phyloP scores from a whole-genome alignment of 2,888 invertebrate genomes.

The Thera britannica region DNA sequence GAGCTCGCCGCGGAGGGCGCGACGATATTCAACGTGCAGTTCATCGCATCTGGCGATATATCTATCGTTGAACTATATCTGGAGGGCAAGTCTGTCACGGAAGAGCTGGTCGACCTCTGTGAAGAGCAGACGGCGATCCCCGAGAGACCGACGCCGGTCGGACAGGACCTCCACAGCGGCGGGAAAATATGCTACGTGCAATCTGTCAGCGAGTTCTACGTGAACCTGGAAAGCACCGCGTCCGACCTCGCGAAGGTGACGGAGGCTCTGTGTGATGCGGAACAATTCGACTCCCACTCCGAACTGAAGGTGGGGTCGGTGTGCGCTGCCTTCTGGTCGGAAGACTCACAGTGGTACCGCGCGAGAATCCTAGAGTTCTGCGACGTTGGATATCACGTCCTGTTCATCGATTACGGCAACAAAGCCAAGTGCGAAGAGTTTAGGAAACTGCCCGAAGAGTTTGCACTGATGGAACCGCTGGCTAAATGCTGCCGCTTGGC shows the following conservation, averaged over 20 bases:
- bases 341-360: constrained; percentile 88
- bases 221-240: constrained; percentile 86
- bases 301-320: constrained; percentile 85
- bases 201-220: constrained; percentile 89
- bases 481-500: constrained; percentile 87
- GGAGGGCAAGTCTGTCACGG: constrained; percentile 86
- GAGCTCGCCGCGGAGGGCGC: constrained; percentile 89
- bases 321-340: constrained; percentile 87
- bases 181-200: constrained; percentile 88
- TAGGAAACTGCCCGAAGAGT: constrained; percentile 85
- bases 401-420: constrained; percentile 89
- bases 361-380: constrained; percentile 86
- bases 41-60: constrained; percentile 87
- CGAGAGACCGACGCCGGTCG: constrained; percentile 72
- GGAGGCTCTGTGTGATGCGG: constrained; percentile 80
- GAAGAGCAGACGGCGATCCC: constrained; percentile 61
- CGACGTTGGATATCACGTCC: constrained; percentile 83
- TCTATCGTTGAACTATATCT: constrained; percentile 86
- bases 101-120: constrained; percentile 83
- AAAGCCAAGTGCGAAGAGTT: constrained; percentile 86
- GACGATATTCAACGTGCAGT: constrained; percentile 88
- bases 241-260: constrained; percentile 86
- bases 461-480: constrained; percentile 83
- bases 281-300: constrained; percentile 77
- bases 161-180: constrained; percentile 75